Conservation (phyloP, 2,113 vertebrate genomes). For the Camelus dromedarius region DNA sequence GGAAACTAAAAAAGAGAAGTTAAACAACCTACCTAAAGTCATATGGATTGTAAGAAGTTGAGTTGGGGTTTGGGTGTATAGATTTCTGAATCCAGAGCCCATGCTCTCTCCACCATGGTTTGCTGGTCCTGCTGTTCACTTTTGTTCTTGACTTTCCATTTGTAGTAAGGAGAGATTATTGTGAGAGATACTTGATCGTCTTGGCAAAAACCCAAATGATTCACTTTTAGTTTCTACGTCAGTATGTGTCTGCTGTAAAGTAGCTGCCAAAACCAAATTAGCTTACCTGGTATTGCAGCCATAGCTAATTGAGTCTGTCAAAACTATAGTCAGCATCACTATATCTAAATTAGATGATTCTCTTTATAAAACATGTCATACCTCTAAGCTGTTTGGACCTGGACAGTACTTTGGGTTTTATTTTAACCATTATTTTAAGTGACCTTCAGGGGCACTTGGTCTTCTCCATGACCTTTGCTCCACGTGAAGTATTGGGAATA, state of each 20-base stretch:
- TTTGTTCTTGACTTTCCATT: conserved; percentile 43
- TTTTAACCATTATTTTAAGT: conserved; percentile 44
- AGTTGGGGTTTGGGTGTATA: conserved; percentile 2
- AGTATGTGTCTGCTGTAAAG: conserved; percentile 55
- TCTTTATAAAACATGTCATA: conserved; percentile 46
- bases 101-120: neutral
- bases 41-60: neutral
- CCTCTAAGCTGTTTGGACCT: conserved; percentile 31
- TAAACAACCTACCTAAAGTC: conserved; percentile 26
- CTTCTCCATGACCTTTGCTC: conserved; percentile 1
- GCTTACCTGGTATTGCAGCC: conserved; percentile 61
- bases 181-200: conserved; percentile 42
- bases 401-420: conserved; percentile 38
- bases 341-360: conserved; percentile 63
- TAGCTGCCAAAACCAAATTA: conserved; percentile 72
- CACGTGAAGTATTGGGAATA: neutral
- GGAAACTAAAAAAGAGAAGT: conserved; percentile 11
- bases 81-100: conserved; percentile 30
- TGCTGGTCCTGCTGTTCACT: conserved; percentile 14
- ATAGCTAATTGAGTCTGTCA: conserved; percentile 47
- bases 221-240: conserved; percentile 62
- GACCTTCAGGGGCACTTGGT: neutral
- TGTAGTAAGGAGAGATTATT: conserved; percentile 58
- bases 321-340: conserved; percentile 52
- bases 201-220: conserved; percentile 68